Evolutionary conservation across 2,888 invertebrate species (phyloP), one percentile per base, ranked within the genome.

Genomic region (Drosophila pegasa): DNA sequence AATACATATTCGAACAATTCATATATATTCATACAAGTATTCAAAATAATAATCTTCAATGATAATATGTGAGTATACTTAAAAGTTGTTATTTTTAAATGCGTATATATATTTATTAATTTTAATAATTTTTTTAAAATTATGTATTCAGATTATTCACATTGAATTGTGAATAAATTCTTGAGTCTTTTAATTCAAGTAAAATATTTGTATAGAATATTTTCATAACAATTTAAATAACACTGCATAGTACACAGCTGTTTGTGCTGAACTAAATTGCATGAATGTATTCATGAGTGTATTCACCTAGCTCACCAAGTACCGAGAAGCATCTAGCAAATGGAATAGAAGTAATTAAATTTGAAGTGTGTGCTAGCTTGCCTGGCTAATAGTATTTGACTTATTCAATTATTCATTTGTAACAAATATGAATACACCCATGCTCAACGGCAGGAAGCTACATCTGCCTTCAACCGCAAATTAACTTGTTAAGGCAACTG

Each of bases 401-500:
- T 35, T 12, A 12, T 16, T 25, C 35, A 51, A 35, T 22, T 16
- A 22, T 20, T 50, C 22, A 35, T 2, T 16, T 31, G 18, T 14
- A 22, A 12, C 35, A 4, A 16, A 22, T 48, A 10, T 58, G 43
- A 65, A 43, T 58, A 54, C 25, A 57, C 50, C 45, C 43, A 62
- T 18, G n/a, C 9, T 6, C 10, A 6, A 3, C 14, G 3, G 29
- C 25, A 43, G 12, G 18, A 20, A n/a, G 18, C 20, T 58, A 51
- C 18, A 56, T 55, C 31, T 62, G 50, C 10, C 37, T 20, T 43
- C 31, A 22, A 9, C 12, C 38, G 20, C 29, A 51, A 45, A 71
- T 63, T 65, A 51, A 67, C 27, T 47, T 45, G 54, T 22, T 43
- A 41, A 51, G 40, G 38, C 71, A 57, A 71, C 64, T 71, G 56